Percentiles rank a stretch among this genome's conserved stretches.
Conservation (phyloP, 2,888 invertebrate species). For the Carabus problematicus region DNA sequence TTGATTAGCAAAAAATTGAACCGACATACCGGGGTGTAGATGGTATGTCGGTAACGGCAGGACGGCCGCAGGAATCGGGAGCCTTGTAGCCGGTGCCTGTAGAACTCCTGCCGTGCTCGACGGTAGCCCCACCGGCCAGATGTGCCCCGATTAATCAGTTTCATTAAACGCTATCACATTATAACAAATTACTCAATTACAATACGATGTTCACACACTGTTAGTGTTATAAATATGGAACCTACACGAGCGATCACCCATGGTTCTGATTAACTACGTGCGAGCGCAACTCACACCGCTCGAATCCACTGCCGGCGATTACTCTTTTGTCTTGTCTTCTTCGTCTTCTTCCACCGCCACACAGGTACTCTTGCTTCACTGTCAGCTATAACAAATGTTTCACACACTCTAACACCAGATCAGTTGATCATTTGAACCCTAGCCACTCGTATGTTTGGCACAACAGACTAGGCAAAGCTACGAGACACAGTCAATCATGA, state of each 20-base stretch:
- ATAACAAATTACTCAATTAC: constrained; percentile 44
- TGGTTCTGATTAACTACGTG: constrained; percentile 38
- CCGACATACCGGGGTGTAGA: background rate
- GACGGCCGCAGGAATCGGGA: constrained; percentile 5
- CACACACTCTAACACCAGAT: too few species aligned
- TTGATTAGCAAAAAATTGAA: constrained; percentile 39
- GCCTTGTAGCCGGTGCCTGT: constrained; percentile 10
- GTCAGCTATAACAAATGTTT: background rate
- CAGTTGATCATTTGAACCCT: too few species aligned
- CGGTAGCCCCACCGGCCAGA: constrained; percentile 38
- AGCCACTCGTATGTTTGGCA: too few species aligned
- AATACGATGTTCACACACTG: constrained; percentile 42
- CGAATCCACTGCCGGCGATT: constrained; percentile 4
- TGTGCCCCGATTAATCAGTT: constrained; percentile 41
- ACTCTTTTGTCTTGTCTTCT: background rate
- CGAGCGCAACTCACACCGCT: constrained; percentile 30
- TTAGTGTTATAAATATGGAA: constrained; percentile 35
- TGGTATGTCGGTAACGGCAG: background rate
- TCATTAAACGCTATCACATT: constrained; percentile 41
- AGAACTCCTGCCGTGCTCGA: constrained; percentile 11
- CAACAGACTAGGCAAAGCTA: too few species aligned
- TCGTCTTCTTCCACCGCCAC: background rate
- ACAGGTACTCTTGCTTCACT: background rate
- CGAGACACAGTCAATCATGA: too few species aligned
- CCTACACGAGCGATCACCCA: constrained; percentile 7